Evolutionary conservation across 2,113 vertebrate genomes (phyloP).

Genomic region (Chaetura pelagica): DNA sequence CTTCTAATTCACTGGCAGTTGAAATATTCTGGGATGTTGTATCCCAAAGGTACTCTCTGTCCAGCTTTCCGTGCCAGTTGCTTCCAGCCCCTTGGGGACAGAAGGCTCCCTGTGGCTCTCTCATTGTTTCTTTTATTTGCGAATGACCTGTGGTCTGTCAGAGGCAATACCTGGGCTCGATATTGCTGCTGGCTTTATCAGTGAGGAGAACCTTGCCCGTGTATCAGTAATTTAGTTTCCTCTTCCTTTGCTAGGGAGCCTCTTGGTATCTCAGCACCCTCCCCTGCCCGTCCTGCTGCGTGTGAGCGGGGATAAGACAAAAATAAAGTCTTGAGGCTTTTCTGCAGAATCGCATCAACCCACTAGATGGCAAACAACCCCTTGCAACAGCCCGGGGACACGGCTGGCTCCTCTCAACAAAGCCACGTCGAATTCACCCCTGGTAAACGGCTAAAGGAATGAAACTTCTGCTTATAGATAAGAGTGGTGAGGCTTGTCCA

Average conservation of each 20-base stretch:
- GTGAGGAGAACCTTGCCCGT: neutral
- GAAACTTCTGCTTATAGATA: neutral
- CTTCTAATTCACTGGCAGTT: neutral
- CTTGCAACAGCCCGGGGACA: neutral
- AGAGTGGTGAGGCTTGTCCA: accelerated
- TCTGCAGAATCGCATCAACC: neutral
- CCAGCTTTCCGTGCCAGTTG: accelerated
- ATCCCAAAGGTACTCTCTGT: neutral
- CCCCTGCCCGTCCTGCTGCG: accelerated
- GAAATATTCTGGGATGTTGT: neutral
- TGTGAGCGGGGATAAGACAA: accelerated
- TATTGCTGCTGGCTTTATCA: neutral
- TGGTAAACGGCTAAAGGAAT: neutral
- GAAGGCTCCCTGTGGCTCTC: neutral
- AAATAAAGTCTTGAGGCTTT: neutral
- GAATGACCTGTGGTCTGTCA: neutral
- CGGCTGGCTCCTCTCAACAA: accelerated
- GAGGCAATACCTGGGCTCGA: neutral
- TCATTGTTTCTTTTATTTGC: neutral
- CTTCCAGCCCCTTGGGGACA: neutral
- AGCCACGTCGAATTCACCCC: neutral
- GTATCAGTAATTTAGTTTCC: neutral
- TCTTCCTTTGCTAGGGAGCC: neutral
- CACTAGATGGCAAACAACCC: conserved; percentile 55
- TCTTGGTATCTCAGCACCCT: neutral